These are phyloP conservation scores for Piliocolobus tephrosceles DNA, from an alignment of 2,113 vertebrate species.

Conservation along the genomic window DNA sequence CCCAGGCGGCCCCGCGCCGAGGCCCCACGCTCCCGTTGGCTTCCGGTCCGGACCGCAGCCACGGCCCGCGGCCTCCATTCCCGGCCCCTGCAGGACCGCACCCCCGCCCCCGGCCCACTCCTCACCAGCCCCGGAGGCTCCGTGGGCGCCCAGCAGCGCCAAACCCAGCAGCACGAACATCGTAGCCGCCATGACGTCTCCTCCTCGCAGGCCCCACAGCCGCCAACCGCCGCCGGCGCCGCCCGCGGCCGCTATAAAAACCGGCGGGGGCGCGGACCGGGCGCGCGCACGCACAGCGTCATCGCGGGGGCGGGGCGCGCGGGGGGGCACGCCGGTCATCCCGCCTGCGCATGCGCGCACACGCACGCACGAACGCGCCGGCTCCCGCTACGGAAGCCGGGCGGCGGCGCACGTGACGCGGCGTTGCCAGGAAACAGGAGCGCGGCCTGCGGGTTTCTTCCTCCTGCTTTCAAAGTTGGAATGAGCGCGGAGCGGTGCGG, in stretches of 20 bases:
- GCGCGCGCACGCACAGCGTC: neutral
- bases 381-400: neutral
- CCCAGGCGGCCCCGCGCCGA: no score
- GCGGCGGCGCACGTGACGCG: accelerated
- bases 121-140: slow-evolving; percentile 67
- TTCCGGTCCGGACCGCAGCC: neutral
- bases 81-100: neutral
- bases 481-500: no score
- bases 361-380: accelerated
- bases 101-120: neutral
- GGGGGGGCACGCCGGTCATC: neutral
- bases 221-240: neutral
- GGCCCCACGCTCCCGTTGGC: no score
- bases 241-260: slow-evolving; percentile 32
- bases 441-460: no score
- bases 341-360: neutral
- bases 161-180: neutral
- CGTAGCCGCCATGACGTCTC: neutral
- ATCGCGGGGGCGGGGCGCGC: neutral
- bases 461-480: neutral
- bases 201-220: neutral
- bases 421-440: neutral
- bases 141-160: slow-evolving; percentile 49
- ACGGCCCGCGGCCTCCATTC: neutral
- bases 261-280: neutral